phyloP scores from a whole-genome alignment of 2,113 vertebrate species.

The Mastomys natalensis region DNA sequence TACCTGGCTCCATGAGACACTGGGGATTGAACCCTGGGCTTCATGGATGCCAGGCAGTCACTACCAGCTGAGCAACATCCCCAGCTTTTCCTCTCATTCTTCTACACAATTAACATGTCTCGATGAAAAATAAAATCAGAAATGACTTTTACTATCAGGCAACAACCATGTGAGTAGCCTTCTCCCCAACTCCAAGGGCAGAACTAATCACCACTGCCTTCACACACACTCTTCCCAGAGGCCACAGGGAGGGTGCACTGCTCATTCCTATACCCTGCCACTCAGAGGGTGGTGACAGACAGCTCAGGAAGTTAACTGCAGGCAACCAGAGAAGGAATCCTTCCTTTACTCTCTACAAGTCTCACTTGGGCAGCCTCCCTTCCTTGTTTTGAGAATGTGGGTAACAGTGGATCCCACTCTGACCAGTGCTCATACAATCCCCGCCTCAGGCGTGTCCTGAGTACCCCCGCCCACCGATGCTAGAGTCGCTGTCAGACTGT shows the following conservation, averaged over 20 bases:
- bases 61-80: not conserved
- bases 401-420: accelerated
- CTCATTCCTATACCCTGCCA: not conserved
- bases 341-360: not conserved
- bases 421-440: accelerated
- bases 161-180: not conserved
- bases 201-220: not conserved
- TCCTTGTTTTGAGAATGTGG: not conserved
- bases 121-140: not conserved
- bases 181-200: not conserved
- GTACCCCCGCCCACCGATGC: accelerated
- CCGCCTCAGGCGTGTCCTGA: accelerated
- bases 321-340: not conserved
- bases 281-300: not conserved
- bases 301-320: accelerated
- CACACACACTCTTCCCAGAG: not conserved
- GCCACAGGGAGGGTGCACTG: not conserved
- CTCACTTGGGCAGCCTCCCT: not conserved
- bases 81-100: not conserved
- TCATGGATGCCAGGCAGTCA: too few species aligned
- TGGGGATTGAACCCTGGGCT: not conserved
- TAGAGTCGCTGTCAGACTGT: accelerated
- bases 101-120: not conserved
- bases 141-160: not conserved
- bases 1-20: not conserved